Base-by-base conservation (phyloP, 2,888 invertebrate genomes). In the Bombyx huttoni region DNA sequence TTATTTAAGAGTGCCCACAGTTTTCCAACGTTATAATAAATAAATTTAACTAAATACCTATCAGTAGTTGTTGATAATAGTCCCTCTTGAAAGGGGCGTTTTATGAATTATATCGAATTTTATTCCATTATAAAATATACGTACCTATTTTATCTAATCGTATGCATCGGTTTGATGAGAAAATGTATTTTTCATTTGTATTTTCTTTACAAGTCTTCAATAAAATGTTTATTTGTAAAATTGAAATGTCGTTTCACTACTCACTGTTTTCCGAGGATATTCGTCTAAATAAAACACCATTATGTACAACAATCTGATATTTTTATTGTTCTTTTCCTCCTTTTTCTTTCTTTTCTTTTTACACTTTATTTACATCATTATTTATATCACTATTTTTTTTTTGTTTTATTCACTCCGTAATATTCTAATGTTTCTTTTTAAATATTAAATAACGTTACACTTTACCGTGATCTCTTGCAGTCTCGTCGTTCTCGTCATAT, bases 141-240 rank as follows among this genome's bases (percentile, higher is more conserved):
- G 78, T 86, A 73, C 74, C 71, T 72, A 79, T 82, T 81, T 82
- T 81, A 74, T 80, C 81, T 84, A 78, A 77, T 67, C 81, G 78
- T 81, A 74, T 79, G 78, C 78, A 74, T 79, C 70, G 69, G 73
- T 79, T 81, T 81, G 75, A 40, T 40, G 67, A 75, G 63, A 66
- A n/a, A 69, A 69, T 70, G 67, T 77, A 78, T 72, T 77, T 81
- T 24, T 81, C 76, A 67, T 79, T 85, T 81, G 66, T 84, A 81
- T 82, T 85, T 86, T 78, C 75, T 86, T 84, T 84, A 87, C 81
- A 81, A 82, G 75, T 86, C 81, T 77, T 67, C 8, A 87, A 84
- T 86, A 87, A 85, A 86, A 73, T 76, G 73, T 85, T 80, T 81
- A 78, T 84, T 81, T 82, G 65, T 84, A 85, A 77, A 63, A 69